Conservation (phyloP, 2,888 invertebrate species). For the Hirtodrosophila cameraria region DNA sequence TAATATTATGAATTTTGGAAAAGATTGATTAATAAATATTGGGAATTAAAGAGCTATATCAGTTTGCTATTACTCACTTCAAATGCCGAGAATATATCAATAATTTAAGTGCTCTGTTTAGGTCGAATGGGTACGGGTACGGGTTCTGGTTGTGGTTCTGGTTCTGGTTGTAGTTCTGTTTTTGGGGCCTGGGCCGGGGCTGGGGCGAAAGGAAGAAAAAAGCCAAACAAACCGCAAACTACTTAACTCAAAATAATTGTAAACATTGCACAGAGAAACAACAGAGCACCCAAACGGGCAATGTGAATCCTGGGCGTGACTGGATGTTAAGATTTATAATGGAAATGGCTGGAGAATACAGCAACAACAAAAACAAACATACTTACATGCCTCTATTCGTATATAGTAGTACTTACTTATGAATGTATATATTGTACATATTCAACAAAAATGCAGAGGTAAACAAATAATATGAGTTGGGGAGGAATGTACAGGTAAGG, state of each 20-base stretch:
- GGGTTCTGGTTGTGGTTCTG: too few relatives aligned
- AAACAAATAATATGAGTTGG: slow-evolving; percentile 47
- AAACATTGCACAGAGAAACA: slow-evolving; percentile 54
- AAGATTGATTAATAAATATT: slow-evolving; percentile 31
- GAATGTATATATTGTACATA: background rate
- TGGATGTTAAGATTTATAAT: slow-evolving; percentile 67
- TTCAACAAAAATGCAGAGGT: slow-evolving; percentile 37
- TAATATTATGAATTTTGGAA: background rate
- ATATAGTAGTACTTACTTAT: background rate
- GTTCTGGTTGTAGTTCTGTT: background rate
- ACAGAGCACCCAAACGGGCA: slow-evolving; percentile 36
- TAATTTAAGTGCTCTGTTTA: slow-evolving; percentile 43
- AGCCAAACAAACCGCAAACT: slow-evolving; percentile 41
- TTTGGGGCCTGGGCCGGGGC: background rate
- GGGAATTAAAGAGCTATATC: slow-evolving; percentile 34
- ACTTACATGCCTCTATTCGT: slow-evolving; percentile 2
- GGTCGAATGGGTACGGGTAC: slow-evolving; percentile 10
- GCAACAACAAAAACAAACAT: slow-evolving; percentile 7
- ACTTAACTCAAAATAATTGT: slow-evolving; percentile 70
- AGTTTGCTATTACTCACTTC: slow-evolving; percentile 26
- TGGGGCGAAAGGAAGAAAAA: background rate
- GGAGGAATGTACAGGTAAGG: slow-evolving; percentile 21
- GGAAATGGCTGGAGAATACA: slow-evolving; percentile 19
- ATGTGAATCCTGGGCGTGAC: slow-evolving; percentile 62
- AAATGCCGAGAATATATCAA: slow-evolving; percentile 11